Evolutionary conservation across 2,888 invertebrate genomes (phyloP).

Genomic region (Dioctria rufipes): DNA sequence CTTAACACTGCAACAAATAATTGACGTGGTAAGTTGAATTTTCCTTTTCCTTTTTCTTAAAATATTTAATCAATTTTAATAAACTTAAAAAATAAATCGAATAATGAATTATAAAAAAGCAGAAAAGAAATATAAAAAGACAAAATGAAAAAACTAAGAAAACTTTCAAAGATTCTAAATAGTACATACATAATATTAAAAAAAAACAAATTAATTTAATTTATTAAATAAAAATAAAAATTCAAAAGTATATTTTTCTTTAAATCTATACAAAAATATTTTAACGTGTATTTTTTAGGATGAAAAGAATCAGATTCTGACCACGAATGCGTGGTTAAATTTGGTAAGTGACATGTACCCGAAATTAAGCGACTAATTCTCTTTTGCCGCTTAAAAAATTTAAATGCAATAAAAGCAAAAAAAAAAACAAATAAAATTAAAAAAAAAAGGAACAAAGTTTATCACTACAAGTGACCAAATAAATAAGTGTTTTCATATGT

Average conservation of each 20-base stretch:
- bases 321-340: constrained; percentile 98
- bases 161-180: not conserved
- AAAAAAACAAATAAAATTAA: constrained; percentile 21
- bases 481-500: constrained; percentile 47
- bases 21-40: constrained; percentile 88
- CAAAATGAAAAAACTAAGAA: not conserved
- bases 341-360: constrained; percentile 88
- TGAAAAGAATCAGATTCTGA: constrained; percentile 99
- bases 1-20: constrained; percentile 92
- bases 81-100: not conserved
- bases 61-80: not conserved
- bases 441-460: not conserved
- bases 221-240: constrained; percentile 54
- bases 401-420: constrained; percentile 28
- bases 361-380: constrained; percentile 60
- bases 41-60: too few species aligned
- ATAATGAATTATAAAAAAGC: constrained; percentile 1
- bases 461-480: not conserved
- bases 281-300: constrained; percentile 80
- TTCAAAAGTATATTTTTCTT: constrained; percentile 49
- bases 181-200: constrained; percentile 50
- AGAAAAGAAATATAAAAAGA: constrained; percentile 11
- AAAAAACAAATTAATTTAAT: constrained; percentile 46
- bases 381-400: constrained; percentile 43
- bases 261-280: constrained; percentile 44